Base-by-base conservation (phyloP, 2,113 vertebrate genomes). In the Mesocricetus auratus region DNA sequence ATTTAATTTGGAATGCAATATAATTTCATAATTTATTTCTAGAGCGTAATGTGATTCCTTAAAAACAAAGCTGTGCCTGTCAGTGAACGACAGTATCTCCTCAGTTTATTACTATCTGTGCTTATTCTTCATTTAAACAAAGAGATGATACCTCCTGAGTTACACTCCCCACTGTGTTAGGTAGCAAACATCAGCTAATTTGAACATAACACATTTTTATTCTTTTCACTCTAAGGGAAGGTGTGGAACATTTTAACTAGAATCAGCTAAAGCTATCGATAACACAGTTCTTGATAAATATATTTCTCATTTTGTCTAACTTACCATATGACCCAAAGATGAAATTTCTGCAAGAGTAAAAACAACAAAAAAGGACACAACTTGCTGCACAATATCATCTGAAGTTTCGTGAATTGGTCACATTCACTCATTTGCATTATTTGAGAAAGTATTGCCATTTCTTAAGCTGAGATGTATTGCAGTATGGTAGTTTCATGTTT, bases 341-440 rank as follows among this genome's bases (percentile, higher is more conserved):
- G 22, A 87, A 82, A 50, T 22, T 68, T 39, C 47, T 88, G 8
- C 12, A 94, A 86, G 24, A 26, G 4, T 31, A 86, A 47, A 31
- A 64, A 29, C 2, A 69, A n/a, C n/a, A n/a, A n/a, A 69, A 8
- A 13, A 3, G 53, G 5, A 1, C 24, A 85, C 1, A 39, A 29
- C 74, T 89, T 89, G 9, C n/a, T 83, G 17, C 47, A 7, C 22
- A 56, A 89, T 88, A 45, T 53, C 58, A 74, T 33, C 33, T 45
- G 68, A 92, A 3, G 10, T 7, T 47, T 5, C 31, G 26, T 5
- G 22, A 83, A 94, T 16, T 7, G 5, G 4, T 86, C 24, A 68
- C 19, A 31, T 74, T 81, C 42, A 56, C 22, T 95, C 26, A 86
- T 95, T 92, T 92, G 19, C 36, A 71, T 92, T 87, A 60, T 33